Percentiles rank a stretch among this genome's conserved stretches.
Evolutionary conservation across 1,140 invertebrate genomes (phyloP).

Genomic region (Microvelia longipes): DNA sequence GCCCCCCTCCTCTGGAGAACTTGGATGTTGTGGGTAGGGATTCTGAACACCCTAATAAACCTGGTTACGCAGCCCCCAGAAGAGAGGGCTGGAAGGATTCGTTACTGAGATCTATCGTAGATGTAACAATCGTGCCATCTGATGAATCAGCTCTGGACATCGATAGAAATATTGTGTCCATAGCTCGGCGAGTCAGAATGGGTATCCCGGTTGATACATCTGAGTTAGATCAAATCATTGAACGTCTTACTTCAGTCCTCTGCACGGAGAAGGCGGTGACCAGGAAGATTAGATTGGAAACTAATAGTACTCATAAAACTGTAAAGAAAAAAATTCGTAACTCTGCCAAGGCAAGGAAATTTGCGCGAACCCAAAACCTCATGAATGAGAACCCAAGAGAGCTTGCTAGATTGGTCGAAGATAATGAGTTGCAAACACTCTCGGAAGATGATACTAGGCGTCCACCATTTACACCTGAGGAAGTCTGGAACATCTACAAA

Average conservation of each 20-base stretch:
- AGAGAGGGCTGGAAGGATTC: neutral
- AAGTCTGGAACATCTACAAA: too few species aligned
- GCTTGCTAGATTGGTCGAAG: neutral
- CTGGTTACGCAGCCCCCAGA: too few species aligned
- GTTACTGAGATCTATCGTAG: neutral
- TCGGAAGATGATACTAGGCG: neutral
- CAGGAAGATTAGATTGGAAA: neutral
- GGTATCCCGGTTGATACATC: neutral
- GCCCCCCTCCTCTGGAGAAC: neutral
- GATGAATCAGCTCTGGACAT: neutral
- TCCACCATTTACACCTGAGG: neutral
- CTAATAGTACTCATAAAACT: too few species aligned
- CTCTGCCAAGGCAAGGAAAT: neutral
- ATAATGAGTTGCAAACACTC: neutral
- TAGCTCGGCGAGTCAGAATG: neutral
- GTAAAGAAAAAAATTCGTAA: too few species aligned
- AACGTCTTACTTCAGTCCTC: neutral
- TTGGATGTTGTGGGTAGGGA: neutral
- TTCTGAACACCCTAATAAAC: too few species aligned
- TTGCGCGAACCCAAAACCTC: neutral
- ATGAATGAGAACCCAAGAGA: neutral
- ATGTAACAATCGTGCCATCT: neutral
- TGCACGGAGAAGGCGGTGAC: neutral
- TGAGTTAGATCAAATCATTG: neutral
- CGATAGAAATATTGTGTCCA: neutral